phyloP scores from a whole-genome alignment of 1,140 invertebrate genomes.

The Leptopilina clavipes region DNA sequence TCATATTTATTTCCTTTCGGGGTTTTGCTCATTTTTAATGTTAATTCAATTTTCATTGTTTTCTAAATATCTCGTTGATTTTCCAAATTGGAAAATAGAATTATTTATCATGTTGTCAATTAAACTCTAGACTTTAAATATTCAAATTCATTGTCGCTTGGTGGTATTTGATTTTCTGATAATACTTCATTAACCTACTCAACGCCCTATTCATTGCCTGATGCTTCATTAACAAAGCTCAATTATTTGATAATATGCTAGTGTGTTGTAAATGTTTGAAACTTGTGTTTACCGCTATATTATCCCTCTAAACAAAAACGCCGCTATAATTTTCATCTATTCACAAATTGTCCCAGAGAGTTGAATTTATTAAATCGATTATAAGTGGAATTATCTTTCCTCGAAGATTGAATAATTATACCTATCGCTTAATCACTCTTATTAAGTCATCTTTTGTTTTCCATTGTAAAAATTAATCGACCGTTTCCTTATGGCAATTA shows the following conservation, averaged over 20 bases:
- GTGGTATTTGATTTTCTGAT: slow-evolving; percentile 20
- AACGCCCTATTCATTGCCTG: neutral
- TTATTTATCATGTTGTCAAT: neutral
- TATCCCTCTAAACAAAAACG: neutral
- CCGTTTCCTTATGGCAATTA: no score
- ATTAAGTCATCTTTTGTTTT: no score
- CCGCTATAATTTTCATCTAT: neutral
- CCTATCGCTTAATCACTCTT: no score
- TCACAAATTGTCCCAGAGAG: neutral
- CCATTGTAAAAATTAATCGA: no score
- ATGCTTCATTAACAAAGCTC: slow-evolving; percentile 24
- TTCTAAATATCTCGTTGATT: neutral
- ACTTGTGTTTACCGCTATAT: neutral
- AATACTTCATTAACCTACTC: slow-evolving; percentile 30
- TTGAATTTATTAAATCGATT: neutral
- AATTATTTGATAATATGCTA: slow-evolving; percentile 13
- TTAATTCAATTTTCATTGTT: neutral
- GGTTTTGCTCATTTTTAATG: no score
- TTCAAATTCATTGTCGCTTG: slow-evolving; percentile 18
- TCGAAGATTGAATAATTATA: neutral
- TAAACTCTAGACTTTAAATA: neutral
- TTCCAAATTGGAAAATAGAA: neutral
- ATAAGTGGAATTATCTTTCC: neutral
- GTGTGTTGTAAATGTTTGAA: neutral
- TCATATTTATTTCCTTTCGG: no score